phyloP scores from a whole-genome alignment of 2,113 vertebrate genomes.

The Erpornis zantholeuca region DNA sequence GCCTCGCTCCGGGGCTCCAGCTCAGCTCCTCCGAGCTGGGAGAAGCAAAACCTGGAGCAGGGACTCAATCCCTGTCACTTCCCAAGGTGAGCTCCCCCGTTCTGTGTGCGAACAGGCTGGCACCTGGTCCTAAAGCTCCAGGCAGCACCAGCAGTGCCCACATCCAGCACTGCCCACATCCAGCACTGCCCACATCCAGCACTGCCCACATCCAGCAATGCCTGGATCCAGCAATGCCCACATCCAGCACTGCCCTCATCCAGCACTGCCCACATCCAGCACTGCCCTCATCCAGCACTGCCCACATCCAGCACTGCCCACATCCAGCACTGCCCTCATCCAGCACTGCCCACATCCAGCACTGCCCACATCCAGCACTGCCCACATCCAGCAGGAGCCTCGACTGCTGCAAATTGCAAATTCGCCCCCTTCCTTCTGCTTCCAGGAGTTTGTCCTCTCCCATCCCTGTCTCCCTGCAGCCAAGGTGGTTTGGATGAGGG shows the following conservation, averaged over 20 bases:
- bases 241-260: not conserved
- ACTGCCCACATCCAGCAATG: not conserved
- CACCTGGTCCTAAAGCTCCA: not conserved
- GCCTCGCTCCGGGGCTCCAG: not conserved
- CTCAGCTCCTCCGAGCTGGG: rapidly evolving
- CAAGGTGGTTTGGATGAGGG: not conserved
- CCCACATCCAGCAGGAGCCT: not conserved
- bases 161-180: not conserved
- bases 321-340: too few relatives aligned
- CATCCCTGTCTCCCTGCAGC: not conserved
- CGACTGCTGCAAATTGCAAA: not conserved
- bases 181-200: not conserved
- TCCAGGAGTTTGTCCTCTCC: not conserved
- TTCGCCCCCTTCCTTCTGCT: rapidly evolving
- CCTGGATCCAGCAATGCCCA: not conserved
- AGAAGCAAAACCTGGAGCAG: not conserved
- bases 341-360: not conserved
- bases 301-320: not conserved
- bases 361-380: too few relatives aligned
- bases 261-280: not conserved
- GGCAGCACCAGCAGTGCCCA: not conserved
- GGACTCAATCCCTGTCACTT: rapidly evolving
- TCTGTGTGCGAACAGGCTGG: rapidly evolving
- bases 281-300: too few relatives aligned
- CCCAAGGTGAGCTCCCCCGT: not conserved